Percentiles rank a stretch among this genome's conserved stretches.
Evolutionary conservation across 2,888 invertebrate genomes (phyloP).

Genomic region (Gymnoscelis rufifasciata): DNA sequence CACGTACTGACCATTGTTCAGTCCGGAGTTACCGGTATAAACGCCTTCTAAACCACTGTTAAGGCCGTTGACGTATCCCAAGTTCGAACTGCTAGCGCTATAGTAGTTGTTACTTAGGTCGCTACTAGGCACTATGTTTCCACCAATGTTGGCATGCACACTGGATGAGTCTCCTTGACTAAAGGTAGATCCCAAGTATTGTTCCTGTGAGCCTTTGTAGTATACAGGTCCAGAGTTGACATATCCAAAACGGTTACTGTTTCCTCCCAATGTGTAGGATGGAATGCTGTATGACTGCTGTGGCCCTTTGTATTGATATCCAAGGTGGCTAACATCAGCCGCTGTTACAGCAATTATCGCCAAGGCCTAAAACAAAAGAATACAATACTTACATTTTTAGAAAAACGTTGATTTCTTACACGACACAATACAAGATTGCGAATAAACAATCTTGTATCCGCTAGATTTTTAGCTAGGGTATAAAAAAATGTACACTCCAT

Average conservation of each 20-base stretch:
- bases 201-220: slow-evolving; percentile 28
- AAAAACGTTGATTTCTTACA: no score
- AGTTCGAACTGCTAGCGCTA: slow-evolving; percentile 9
- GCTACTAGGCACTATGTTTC: slow-evolving; percentile 15
- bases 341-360: slow-evolving; percentile 46
- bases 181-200: slow-evolving; percentile 26
- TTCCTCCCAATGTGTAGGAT: slow-evolving; percentile 42
- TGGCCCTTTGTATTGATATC: slow-evolving; percentile 65
- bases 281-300: slow-evolving; percentile 64
- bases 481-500: no score
- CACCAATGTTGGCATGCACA: slow-evolving; percentile 8
- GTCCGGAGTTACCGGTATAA: slow-evolving; percentile 5
- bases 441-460: no score
- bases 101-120: slow-evolving; percentile 1
- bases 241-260: slow-evolving; percentile 33
- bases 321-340: slow-evolving; percentile 54
- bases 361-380: slow-evolving; percentile 50
- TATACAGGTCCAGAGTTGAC: slow-evolving; percentile 24
- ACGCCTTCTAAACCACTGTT: slow-evolving; percentile 11
- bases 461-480: no score
- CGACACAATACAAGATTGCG: no score
- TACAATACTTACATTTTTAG: no score
- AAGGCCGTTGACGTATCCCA: slow-evolving; percentile 9
- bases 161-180: slow-evolving; percentile 17
- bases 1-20: slow-evolving; percentile 16